Percentiles rank a stretch among this genome's conserved stretches.
phyloP scores from a whole-genome alignment of 2,888 invertebrate species.

The Drosophila lacicola region DNA sequence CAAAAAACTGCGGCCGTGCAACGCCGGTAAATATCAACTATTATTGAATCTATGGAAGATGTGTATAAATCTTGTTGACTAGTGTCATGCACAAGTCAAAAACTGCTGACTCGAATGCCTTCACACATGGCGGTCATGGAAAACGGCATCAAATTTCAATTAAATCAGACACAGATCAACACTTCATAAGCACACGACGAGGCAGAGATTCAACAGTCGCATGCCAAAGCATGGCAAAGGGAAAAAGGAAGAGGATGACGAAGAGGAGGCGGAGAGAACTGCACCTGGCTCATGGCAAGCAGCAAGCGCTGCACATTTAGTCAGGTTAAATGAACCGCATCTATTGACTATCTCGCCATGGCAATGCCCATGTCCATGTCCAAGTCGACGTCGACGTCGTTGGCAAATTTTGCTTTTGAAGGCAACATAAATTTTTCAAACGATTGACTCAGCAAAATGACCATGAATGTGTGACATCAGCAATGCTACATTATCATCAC shows the following conservation, averaged over 20 bases:
- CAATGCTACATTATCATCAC: conserved; percentile 44
- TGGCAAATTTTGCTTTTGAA: conserved; percentile 78
- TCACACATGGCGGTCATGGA: conserved; percentile 33
- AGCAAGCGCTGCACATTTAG: conserved; percentile 73
- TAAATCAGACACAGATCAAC: conserved; percentile 74
- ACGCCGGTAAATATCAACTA: no score
- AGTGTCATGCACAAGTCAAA: conserved; percentile 22
- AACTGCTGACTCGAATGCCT: conserved; percentile 31
- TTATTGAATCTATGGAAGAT: no score
- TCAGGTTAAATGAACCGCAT: conserved; percentile 79
- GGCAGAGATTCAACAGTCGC: conserved; percentile 25
- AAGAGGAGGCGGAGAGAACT: background rate
- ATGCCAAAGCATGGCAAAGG: background rate
- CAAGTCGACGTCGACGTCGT: conserved; percentile 24
- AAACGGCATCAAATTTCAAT: conserved; percentile 75
- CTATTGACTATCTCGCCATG: conserved; percentile 73
- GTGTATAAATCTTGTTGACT: background rate
- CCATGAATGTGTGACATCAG: conserved; percentile 79
- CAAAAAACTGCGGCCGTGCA: no score
- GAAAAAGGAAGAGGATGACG: background rate
- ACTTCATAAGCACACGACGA: conserved; percentile 61
- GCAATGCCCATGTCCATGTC: conserved; percentile 17
- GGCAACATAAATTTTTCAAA: conserved; percentile 80
- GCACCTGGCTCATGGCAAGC: conserved; percentile 25
- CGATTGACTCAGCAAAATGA: conserved; percentile 80